Percentiles rank a stretch among this genome's conserved stretches.
phyloP scores from a whole-genome alignment of 2,888 invertebrate genomes.

The Lithodes maja region DNA sequence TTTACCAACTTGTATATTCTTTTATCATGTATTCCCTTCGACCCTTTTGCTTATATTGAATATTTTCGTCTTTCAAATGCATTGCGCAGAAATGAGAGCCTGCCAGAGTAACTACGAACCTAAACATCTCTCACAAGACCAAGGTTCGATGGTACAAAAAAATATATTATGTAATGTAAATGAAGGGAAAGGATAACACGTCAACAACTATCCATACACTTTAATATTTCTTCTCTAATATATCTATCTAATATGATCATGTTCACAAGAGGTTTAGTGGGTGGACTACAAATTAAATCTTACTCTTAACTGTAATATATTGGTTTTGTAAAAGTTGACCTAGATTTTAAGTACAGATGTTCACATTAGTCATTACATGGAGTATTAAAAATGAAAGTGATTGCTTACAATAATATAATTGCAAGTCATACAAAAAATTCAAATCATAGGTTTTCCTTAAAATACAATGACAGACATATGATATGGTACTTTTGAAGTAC shows the following conservation, averaged over 20 bases:
- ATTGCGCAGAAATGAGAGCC: too few relatives aligned
- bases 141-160: too few relatives aligned
- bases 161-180: too few relatives aligned
- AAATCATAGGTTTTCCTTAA: slow-evolving; percentile 1
- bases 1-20: too few relatives aligned
- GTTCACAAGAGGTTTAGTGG: slow-evolving; percentile 54
- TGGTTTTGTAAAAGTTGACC: slow-evolving; percentile 34
- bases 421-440: neutral
- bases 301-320: slow-evolving; percentile 13
- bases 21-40: too few relatives aligned
- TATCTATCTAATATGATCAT: slow-evolving; percentile 67
- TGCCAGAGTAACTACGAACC: too few relatives aligned
- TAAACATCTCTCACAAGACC: too few relatives aligned
- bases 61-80: too few relatives aligned
- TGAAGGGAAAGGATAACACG: neutral
- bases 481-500: neutral
- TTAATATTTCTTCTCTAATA: slow-evolving; percentile 66
- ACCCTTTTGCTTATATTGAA: too few relatives aligned
- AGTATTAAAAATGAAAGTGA: neutral
- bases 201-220: slow-evolving; percentile 61
- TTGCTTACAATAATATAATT: neutral
- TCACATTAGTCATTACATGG: neutral
- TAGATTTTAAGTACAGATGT: slow-evolving; percentile 35
- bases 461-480: neutral
- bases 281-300: slow-evolving; percentile 28